Evolutionary conservation across 1,140 invertebrate species (phyloP), one percentile per base, ranked within the genome.

Genomic region (Matsumurasca onukii): DNA sequence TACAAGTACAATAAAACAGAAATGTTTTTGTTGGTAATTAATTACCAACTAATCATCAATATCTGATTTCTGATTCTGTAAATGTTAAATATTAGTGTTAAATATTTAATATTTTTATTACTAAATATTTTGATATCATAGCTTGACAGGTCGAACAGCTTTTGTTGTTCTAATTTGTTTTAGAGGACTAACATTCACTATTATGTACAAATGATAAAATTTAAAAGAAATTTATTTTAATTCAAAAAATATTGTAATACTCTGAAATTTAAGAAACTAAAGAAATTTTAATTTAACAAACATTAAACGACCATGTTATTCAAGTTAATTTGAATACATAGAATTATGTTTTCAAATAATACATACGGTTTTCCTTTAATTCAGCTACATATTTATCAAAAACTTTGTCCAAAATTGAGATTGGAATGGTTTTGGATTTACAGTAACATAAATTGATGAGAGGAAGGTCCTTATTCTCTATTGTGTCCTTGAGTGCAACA

Each of bases 351-450:
- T 17, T 5, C 17, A 39, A 17, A 9, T 39, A 17, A 5, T 17
- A 39, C 34, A 59, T 27, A n/a, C 55, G 25, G 55, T 59, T 24
- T 12, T 59, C 22, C 22, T 59, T 59, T 27, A 27, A 3, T 24
- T 59, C 55, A 27, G 22, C n/a, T 9, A 59, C 55, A n/a, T 59
- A 29, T 13, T 27, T 12, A 29, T 59, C 55, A 27, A 59, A 59
- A 1, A 59, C 55, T 3, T n/a, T 13, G 55, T 59, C 55, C 55
- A 59, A 9, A 3, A 59, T 27, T 22, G 55, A 59, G 22, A 59
- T 59, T 9, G 25, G 12, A 2, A n/a, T 59, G 25, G 22, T 9
- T 9, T 17, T 39, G 34, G 34, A 9, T n/a, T 27, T 22, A 25
- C 25, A 13, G 15, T 27, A 24, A n/a, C 22, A 29, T 12, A 13